Evolutionary conservation across 2,888 invertebrate species (phyloP).

Genomic region (Anoncus sp.): DNA sequence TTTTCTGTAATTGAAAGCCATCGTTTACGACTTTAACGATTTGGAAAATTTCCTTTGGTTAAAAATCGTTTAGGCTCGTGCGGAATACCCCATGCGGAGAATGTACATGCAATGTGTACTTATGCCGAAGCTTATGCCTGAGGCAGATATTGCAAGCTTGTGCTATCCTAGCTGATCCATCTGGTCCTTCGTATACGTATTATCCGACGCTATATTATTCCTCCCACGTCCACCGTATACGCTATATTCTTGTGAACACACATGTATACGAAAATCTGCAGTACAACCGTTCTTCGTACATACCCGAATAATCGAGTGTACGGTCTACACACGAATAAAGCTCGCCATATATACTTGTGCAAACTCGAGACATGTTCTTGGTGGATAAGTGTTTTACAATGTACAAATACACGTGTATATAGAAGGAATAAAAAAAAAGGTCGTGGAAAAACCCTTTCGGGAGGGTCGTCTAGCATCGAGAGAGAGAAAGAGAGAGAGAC

Average conservation of each 20-base stretch:
- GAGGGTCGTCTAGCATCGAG: neutral
- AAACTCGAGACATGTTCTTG: conserved; percentile 32
- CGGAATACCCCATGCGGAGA: neutral
- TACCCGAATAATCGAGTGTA: neutral
- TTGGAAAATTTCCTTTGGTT: too few species aligned
- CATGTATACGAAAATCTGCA: conserved; percentile 1
- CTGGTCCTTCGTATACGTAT: conserved; percentile 11
- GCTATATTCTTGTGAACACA: conserved; percentile 8
- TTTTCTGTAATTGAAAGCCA: too few species aligned
- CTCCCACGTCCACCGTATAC: conserved; percentile 44
- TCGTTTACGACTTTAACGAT: too few species aligned
- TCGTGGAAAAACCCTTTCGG: neutral
- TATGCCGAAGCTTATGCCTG: conserved; percentile 15
- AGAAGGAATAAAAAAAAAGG: conserved; percentile 3
- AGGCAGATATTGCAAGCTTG: conserved; percentile 32
- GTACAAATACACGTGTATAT: conserved; percentile 41
- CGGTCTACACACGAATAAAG: neutral
- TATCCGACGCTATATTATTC: conserved; percentile 44
- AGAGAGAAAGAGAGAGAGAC: too few species aligned
- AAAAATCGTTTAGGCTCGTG: neutral
- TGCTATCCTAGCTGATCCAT: conserved; percentile 29
- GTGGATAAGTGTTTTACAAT: conserved; percentile 11
- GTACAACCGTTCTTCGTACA: neutral
- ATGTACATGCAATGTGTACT: conserved; percentile 19
- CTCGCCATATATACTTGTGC: neutral